Evolutionary conservation across 2,113 vertebrate species (phyloP).

Genomic region (Calidris pugnax): DNA sequence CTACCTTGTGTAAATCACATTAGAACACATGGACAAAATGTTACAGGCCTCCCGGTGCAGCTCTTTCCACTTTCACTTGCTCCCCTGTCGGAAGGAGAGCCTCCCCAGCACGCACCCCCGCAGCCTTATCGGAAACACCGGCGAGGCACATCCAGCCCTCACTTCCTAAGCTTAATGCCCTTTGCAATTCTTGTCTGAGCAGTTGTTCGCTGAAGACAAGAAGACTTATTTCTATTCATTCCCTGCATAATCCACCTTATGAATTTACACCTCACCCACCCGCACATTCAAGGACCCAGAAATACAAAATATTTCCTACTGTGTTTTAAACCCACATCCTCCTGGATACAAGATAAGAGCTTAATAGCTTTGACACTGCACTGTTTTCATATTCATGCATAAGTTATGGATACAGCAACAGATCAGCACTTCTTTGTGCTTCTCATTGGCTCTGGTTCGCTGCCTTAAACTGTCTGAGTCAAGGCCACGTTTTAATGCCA

Average conservation of each 20-base stretch:
- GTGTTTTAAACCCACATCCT: constrained; percentile 49
- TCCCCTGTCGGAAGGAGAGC: not conserved
- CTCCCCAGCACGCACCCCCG: not conserved
- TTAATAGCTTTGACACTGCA: constrained; percentile 27
- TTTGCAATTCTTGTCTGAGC: constrained; percentile 7
- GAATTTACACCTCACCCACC: constrained; percentile 48
- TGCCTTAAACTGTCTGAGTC: constrained; percentile 66
- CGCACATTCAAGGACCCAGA: not conserved
- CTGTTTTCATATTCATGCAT: constrained; percentile 51
- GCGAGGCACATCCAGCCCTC: not conserved
- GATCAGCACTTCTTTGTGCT: constrained; percentile 69
- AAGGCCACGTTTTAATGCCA: constrained; percentile 73
- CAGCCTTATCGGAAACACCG: not conserved
- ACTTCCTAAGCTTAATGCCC: constrained; percentile 5
- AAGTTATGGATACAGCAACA: constrained; percentile 65
- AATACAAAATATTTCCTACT: constrained; percentile 38
- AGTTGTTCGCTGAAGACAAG: constrained; percentile 47
- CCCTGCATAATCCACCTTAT: constrained; percentile 28
- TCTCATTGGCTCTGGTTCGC: constrained; percentile 64
- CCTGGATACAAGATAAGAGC: constrained; percentile 50
- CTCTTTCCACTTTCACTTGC: not conserved
- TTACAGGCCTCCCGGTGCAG: not conserved
- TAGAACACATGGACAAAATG: not conserved
- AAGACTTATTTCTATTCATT: constrained; percentile 37
- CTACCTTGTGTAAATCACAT: not conserved